Evolutionary conservation across 2,113 vertebrate genomes (phyloP).

Genomic region (Xiphophorus couchianus): DNA sequence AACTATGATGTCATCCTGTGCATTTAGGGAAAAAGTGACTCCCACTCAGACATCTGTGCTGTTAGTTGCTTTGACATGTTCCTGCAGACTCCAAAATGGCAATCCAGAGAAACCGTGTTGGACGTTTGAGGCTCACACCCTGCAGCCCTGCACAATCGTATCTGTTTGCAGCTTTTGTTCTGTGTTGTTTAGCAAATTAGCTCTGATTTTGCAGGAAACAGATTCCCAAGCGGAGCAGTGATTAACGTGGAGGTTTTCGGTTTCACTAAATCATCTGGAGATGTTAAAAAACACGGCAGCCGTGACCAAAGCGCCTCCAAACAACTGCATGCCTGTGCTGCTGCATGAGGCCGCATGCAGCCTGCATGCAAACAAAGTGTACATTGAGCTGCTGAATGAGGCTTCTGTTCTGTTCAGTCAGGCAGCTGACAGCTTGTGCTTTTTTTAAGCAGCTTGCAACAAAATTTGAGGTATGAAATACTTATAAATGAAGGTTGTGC

Average conservation of each 20-base stretch:
- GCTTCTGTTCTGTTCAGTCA: constrained; percentile 48
- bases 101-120: constrained; percentile 11
- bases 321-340: constrained; percentile 17
- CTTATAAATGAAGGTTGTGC: background rate
- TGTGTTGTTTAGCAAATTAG: constrained; percentile 8
- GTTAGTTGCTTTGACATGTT: constrained; percentile 30
- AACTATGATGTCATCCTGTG: constrained; percentile 61
- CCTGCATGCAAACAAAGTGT: constrained; percentile 42
- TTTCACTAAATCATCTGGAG: constrained; percentile 20
- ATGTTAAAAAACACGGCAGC: constrained; percentile 4
- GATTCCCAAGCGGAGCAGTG: background rate
- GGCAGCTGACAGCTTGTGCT: constrained; percentile 26
- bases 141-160: constrained; percentile 18
- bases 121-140: constrained; percentile 43
- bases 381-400: constrained; percentile 47
- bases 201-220: background rate
- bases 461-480: constrained; percentile 18
- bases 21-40: constrained; percentile 65
- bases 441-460: background rate
- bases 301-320: constrained; percentile 11
- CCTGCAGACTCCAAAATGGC: constrained; percentile 13
- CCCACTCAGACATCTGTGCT: background rate
- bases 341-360: constrained; percentile 22
- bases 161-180: constrained; percentile 37
- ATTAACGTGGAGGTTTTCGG: constrained; percentile 13